Percentiles rank a stretch among this genome's conserved stretches.
These are phyloP conservation scores for Chionis minor DNA, from an alignment of 2,113 vertebrate genomes.

Conservation along the genomic window DNA sequence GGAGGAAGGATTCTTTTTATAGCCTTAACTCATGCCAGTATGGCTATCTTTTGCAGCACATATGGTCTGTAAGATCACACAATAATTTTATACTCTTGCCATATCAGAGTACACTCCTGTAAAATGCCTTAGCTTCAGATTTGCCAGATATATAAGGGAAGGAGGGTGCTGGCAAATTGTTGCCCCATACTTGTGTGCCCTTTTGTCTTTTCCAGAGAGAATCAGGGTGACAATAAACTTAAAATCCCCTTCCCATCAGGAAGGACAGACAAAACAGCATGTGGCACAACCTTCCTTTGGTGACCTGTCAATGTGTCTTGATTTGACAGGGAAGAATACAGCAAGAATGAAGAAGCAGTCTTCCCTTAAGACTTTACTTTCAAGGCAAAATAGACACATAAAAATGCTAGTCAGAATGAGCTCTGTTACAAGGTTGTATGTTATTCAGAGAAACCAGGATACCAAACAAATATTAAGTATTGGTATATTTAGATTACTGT, in stretches of 20 bases:
- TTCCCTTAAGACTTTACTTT: not conserved
- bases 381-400: not conserved
- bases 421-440: fast-evolving
- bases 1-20: constrained; percentile 52
- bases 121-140: constrained; percentile 24
- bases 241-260: not conserved
- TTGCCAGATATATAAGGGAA: not conserved
- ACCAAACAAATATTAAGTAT: not conserved
- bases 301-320: not conserved
- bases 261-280: not conserved
- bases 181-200: not conserved
- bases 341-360: not conserved
- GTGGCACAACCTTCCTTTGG: not conserved
- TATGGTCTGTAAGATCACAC: constrained; percentile 63
- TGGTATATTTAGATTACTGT: not conserved
- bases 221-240: not conserved
- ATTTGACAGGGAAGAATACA: not conserved
- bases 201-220: not conserved
- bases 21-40: constrained; percentile 63
- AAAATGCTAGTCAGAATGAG: not conserved
- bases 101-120: constrained; percentile 6
- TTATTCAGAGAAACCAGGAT: not conserved
- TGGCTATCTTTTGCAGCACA: constrained; percentile 67
- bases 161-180: not conserved
- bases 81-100: constrained; percentile 51